A percentile compares a stretch with the other conserved stretches of the same genome.
Conservation (phyloP, 2,888 invertebrate species). For the Caenorhabditis zanzibari region DNA sequence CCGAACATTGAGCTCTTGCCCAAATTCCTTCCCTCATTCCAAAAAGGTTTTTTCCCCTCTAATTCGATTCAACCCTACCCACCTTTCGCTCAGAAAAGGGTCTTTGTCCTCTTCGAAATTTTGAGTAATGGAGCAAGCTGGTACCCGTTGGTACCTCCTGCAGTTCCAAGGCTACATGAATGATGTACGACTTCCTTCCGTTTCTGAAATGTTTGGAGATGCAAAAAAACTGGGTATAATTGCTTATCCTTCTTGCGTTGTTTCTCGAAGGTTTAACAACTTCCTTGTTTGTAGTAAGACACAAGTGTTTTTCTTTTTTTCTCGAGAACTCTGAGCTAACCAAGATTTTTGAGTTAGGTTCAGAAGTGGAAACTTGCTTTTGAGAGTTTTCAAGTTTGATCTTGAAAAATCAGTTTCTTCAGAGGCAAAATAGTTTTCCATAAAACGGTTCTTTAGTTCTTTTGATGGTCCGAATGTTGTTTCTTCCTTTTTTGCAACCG, state of each 20-base stretch:
- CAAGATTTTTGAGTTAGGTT: not conserved
- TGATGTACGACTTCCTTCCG: slow-evolving; percentile 58
- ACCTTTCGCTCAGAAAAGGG: slow-evolving; percentile 2
- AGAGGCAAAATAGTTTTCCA: not conserved
- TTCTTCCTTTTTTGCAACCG: slow-evolving; percentile 4
- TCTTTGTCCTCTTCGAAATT: slow-evolving; percentile 42
- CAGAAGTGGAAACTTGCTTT: slow-evolving; percentile 1
- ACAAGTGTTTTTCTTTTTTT: not conserved
- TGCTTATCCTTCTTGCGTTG: not conserved
- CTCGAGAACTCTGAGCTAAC: not conserved
- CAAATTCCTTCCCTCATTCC: slow-evolving; percentile 5
- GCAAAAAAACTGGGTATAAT: slow-evolving; percentile 30
- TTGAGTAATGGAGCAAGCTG: slow-evolving; percentile 30
- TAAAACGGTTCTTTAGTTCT: not conserved
- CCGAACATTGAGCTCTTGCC: slow-evolving; percentile 34
- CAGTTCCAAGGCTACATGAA: slow-evolving; percentile 30
- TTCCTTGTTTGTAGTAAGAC: slow-evolving; percentile 25
- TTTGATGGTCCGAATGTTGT: not conserved
- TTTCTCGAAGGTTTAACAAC: slow-evolving; percentile 25
- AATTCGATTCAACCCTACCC: slow-evolving; percentile 35
- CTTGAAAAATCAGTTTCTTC: not conserved
- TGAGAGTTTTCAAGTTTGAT: slow-evolving; percentile 9
- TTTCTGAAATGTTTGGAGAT: slow-evolving; percentile 43
- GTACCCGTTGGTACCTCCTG: slow-evolving; percentile 11
- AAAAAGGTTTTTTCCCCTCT: slow-evolving; percentile 25